Evolutionary conservation across 2,888 invertebrate species (phyloP), one percentile per base, ranked within the genome.

Genomic region (Hydroisotoma schaefferi): DNA sequence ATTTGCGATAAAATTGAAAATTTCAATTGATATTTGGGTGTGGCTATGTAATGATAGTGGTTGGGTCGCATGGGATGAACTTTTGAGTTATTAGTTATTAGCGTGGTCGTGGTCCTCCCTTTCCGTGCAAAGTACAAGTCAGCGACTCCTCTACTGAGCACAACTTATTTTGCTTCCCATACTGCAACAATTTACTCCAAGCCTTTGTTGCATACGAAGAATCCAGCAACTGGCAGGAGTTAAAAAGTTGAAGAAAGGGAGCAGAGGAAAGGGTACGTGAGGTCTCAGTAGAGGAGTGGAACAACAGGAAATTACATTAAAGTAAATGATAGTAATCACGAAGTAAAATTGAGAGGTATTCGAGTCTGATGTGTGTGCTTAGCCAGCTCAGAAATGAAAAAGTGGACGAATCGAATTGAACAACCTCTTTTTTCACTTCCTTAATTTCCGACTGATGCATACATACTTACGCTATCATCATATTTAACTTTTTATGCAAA

Each of bases 271-370:
- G 59, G 55, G 53, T 61, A 65, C 59, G 65, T 65, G 65, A 56
- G 65, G 65, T 65, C 65, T 61, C 59, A n/a, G n/a, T n/a, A 61
- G 65, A 61, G 65, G 61, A 58, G 61, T 55, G 56, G 59, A 61
- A 51, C 60, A 61, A 61, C 65, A 65, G 65, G 65, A 65, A 65
- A 65, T 65, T 61, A 65, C 65, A 65, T 65, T 65, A 61, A 65
- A 61, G 60, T 65, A 61, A 65, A 64, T 64, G 57, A 64, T 61
- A 64, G 60, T 64, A 64, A 64, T 64, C 64, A 64, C 53, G 47
- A 54, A 64, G 57, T 25, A 61, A 59, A 61, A 65, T 61, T 61
- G 65, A 61, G 61, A 65, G 65, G 58, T 61, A 43, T 43, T 43
- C n/a, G 20, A 43, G 44, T n/a, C n/a, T n/a, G n/a, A n/a, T 33